These are phyloP conservation scores for Drosophila persimilis DNA, from an alignment of 1,140 invertebrate genomes.

Conservation along the genomic window DNA sequence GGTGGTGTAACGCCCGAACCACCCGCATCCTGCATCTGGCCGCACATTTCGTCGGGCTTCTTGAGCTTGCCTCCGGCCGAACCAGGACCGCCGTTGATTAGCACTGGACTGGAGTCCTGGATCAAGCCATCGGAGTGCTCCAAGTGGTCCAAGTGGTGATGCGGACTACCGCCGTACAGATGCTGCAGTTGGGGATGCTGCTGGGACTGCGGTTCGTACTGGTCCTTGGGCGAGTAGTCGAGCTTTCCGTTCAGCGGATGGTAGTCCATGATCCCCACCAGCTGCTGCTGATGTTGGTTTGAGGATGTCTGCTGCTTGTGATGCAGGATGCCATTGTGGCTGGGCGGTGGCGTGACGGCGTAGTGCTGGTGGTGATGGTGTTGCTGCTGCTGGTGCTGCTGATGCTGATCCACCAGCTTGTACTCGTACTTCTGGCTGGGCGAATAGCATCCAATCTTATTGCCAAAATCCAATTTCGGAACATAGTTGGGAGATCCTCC, in stretches of 20 bases:
- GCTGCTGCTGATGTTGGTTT: conserved; percentile 56
- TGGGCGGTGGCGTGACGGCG: conserved; percentile 59
- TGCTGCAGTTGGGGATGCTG: conserved; percentile 59
- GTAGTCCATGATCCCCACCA: conserved; percentile 72
- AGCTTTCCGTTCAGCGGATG: conserved; percentile 73
- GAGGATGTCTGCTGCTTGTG: conserved; percentile 55
- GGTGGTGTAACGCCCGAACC: conserved; percentile 18
- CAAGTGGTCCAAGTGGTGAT: conserved; percentile 46
- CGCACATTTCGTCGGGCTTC: conserved; percentile 71
- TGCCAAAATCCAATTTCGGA: conserved; percentile 72
- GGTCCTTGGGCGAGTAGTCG: conserved; percentile 77
- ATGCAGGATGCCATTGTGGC: conserved; percentile 68
- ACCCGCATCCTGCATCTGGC: conserved; percentile 40
- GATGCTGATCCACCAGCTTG: conserved; percentile 68
- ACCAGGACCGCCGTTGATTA: conserved; percentile 41
- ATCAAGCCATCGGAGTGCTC: conserved; percentile 60
- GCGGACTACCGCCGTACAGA: conserved; percentile 69
- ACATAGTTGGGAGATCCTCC: conserved; percentile 76
- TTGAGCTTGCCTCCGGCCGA: conserved; percentile 59
- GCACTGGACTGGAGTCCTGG: conserved; percentile 39
- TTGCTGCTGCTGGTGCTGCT: conserved; percentile 57
- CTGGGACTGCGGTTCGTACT: conserved; percentile 66
- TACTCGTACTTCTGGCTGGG: conserved; percentile 82
- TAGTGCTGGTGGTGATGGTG: conserved; percentile 60
- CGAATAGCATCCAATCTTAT: conserved; percentile 81